A percentile compares a stretch with the other conserved stretches of the same genome.
Evolutionary conservation across 2,888 invertebrate species (phyloP).

Genomic region (Amorpha juglandis): DNA sequence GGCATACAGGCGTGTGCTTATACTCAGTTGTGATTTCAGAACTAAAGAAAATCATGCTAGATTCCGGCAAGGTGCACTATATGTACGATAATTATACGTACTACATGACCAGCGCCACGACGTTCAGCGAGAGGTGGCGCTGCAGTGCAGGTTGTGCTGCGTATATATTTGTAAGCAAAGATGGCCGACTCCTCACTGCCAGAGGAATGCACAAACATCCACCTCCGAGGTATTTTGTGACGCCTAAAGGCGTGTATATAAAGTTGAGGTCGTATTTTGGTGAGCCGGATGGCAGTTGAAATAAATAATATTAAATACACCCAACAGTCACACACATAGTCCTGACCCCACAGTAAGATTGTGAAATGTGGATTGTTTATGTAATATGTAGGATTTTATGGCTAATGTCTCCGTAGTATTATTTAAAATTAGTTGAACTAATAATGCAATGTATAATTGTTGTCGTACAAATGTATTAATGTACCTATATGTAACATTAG

Average conservation of each 20-base stretch:
- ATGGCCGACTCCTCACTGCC: neutral
- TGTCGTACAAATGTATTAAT: too few relatives aligned
- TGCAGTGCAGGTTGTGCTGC: neutral
- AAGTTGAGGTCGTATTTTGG: neutral
- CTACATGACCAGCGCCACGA: too few relatives aligned
- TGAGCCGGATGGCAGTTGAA: neutral
- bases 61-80: neutral
- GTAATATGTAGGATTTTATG: too few relatives aligned
- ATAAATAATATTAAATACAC: too few relatives aligned
- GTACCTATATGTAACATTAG: too few relatives aligned
- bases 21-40: neutral
- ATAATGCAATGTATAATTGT: too few relatives aligned
- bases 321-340: too few relatives aligned
- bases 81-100: conserved; percentile 17
- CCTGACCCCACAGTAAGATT: too few relatives aligned
- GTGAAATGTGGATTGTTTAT: too few relatives aligned
- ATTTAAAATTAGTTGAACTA: too few relatives aligned
- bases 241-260: neutral
- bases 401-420: too few relatives aligned
- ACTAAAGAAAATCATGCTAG: conserved; percentile 27
- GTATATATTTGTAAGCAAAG: neutral
- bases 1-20: too few relatives aligned
- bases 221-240: neutral
- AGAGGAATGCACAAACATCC: conserved; percentile 25
- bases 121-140: conserved; percentile 1